Base-by-base conservation (phyloP, 2,113 vertebrate genomes). In the pig (Sus scrofa) region DNA sequence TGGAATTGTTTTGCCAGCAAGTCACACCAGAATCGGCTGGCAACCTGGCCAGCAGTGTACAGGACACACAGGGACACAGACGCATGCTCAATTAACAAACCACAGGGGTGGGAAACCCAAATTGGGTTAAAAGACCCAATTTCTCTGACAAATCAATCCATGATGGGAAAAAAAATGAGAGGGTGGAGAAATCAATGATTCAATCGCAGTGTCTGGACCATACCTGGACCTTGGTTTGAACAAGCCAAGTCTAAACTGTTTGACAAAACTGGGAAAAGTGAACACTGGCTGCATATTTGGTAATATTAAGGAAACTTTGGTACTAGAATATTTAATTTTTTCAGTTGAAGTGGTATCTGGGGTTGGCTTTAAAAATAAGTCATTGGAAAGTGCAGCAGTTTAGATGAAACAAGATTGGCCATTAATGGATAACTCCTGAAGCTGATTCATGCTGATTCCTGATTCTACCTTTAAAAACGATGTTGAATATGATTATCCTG, bases 321-420 rank as follows among this genome's bases (percentile, higher is more conserved):
- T 74, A 65, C 32, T 62, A 13, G 79, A 56, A 50, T 65, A 65
- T 63, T 68, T 50, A 32, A 27, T 82, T 90, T 58, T 77, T 89
- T 78, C 10, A 77, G 56, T n/a, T 34, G 73, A 86, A 56, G 79
- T 24, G 3, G 22, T n/a, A 63, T 22, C 20, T 54, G 58, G 14
- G 34, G 34, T 88, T 32, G 34, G 18, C 78, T 83, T 86, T n/a
- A 65, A 62, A 83, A 71, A 34, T 30, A 84, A 91, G 75, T 13
- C 0, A 0, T 1, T 68, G 39, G 60, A 54, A 22, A 39, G 20
- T 24, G 68, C 0, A 6, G 22, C 39, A 19, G 3, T 16, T 82
- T 24, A 63, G 37, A 71, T n/a, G 37, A 62, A 94, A 73, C 3
- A 73, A 67, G 37, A 34, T 2, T 12, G 27, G 79, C 27, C 15